Base-by-base conservation (phyloP, 1,140 invertebrate genomes). In the Diprion similis region DNA sequence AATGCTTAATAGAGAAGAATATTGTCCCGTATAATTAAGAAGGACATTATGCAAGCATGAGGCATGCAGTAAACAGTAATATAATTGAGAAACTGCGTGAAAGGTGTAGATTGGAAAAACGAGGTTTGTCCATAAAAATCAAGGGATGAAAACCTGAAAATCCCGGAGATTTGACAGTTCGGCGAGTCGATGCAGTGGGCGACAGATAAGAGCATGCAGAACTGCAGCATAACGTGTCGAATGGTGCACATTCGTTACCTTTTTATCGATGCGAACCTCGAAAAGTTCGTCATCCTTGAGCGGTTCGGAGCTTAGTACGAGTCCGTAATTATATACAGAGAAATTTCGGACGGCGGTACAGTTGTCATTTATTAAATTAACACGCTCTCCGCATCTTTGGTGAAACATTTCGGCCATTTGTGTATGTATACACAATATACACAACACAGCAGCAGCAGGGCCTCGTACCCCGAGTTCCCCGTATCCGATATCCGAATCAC, bases 251-350 rank as follows among this genome's bases (percentile, higher is more conserved):
- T 37, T 37, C 70, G 81, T 82, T 86, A 96, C 95, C 92, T 96
- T 97, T 87, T 93, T 94, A 80, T 97, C 95, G 80, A 98, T 95
- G 79, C 92, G 91, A 73, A 97, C 92, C 91, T 97, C 95, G 86
- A 98, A 98, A 64, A 97, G 87, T 77, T 94, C 90, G 89, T 97
- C 94, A 83, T 96, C 94, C 78, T 90, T 88, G 8, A 98, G 87
- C 10, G 95, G 94, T 79, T 95, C 92, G 17, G 92, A 91, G 81
- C 95, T 95, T 74, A 98, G 91, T n/a, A 97, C 94, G 73, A 96
- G 85, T 15, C 94, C 95, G 87, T 94, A 92, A 88, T 97, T 96
- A 82, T 96, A 97, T 81, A 94, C 92, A 70, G 91, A 91, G 78
- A 93, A 91, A 83, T 93, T 95, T 82, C 95, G 89, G 71, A 93